Conservation (phyloP, 2,888 invertebrate genomes). For the Plebejus anna region DNA sequence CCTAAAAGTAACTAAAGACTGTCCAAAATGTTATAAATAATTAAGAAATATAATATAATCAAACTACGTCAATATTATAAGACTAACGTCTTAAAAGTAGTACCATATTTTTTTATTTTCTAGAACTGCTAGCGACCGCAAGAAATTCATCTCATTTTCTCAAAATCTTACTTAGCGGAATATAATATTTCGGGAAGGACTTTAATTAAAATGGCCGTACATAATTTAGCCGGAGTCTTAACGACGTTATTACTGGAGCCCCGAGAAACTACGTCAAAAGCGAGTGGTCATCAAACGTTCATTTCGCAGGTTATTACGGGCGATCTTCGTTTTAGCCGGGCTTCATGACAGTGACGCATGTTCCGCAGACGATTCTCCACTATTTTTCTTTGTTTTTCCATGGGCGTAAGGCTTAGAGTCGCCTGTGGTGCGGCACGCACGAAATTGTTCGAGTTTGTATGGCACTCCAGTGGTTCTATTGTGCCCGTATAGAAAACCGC, state of each 20-base stretch:
- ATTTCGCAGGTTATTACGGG: slow-evolving; percentile 70
- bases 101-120: not conserved
- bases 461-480: slow-evolving; percentile 55
- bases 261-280: slow-evolving; percentile 44
- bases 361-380: slow-evolving; percentile 48
- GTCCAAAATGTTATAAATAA: too few relatives aligned
- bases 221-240: slow-evolving; percentile 18
- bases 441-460: slow-evolving; percentile 47
- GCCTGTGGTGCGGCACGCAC: slow-evolving; percentile 36
- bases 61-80: not conserved
- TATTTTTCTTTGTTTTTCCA: slow-evolving; percentile 30
- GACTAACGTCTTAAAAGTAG: not conserved
- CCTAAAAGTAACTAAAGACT: too few relatives aligned
- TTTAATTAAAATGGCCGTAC: slow-evolving; percentile 22
- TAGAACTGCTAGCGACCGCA: not conserved
- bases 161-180: not conserved
- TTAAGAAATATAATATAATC: not conserved
- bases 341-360: slow-evolving; percentile 68
- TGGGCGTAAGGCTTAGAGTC: slow-evolving; percentile 48
- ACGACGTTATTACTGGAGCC: slow-evolving; percentile 47
- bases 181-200: slow-evolving; percentile 17
- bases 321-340: slow-evolving; percentile 52
- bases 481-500: slow-evolving; percentile 63
- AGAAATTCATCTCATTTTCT: not conserved
- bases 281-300: slow-evolving; percentile 63